Conservation (phyloP, 2,888 invertebrate species). For the Noctua pronuba region DNA sequence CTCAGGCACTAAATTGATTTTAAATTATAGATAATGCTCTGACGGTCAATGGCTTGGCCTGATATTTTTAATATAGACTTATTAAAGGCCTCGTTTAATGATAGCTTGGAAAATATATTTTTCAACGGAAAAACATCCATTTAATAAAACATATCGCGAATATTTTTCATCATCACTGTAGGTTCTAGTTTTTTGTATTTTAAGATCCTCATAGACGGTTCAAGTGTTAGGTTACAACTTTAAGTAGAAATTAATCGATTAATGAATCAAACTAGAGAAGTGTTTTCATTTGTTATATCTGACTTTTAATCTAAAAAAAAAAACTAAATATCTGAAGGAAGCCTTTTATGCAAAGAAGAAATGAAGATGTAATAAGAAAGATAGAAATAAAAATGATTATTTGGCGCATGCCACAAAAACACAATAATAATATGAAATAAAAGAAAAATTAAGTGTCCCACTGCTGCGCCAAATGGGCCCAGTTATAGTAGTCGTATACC, state of each 20-base stretch:
- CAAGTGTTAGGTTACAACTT: neutral
- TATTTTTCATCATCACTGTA: neutral
- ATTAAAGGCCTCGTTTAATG: neutral
- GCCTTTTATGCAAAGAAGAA: neutral
- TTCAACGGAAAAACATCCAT: neutral
- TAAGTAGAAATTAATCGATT: neutral
- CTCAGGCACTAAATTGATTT: slow-evolving; percentile 29
- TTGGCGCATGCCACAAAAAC: too few species aligned
- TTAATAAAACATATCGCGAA: neutral
- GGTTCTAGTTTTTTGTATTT: neutral
- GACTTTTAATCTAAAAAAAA: neutral
- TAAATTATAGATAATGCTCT: slow-evolving; percentile 35
- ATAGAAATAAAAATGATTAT: too few species aligned
- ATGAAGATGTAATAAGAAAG: neutral
- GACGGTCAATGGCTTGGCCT: slow-evolving; percentile 39
- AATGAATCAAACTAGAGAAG: neutral
- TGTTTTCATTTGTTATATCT: neutral
- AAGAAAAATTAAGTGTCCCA: too few species aligned
- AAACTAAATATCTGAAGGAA: neutral
- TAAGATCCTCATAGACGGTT: neutral
- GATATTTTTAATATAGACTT: slow-evolving; percentile 24
- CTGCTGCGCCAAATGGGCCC: too few species aligned
- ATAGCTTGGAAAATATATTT: neutral
- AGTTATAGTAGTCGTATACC: neutral
- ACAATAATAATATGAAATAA: too few species aligned